A percentile compares a stretch with the other conserved stretches of the same genome.
phyloP scores from a whole-genome alignment of 2,888 invertebrate species.

The Amphimallon solstitiale region DNA sequence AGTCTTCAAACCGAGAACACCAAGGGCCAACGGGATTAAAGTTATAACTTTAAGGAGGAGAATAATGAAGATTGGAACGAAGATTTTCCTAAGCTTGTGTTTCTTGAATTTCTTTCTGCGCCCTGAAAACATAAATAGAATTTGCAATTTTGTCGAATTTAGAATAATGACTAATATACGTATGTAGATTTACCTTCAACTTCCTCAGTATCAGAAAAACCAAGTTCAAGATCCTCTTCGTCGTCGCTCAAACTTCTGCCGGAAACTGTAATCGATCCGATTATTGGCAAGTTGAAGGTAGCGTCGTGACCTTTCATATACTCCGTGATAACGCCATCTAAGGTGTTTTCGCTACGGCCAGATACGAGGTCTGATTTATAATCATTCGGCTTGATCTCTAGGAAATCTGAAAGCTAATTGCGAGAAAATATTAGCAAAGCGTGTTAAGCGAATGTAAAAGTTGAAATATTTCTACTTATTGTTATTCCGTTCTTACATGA shows the following conservation, averaged over 20 bases:
- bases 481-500: constrained; percentile 31
- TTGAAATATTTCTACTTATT: constrained; percentile 6
- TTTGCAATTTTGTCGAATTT: background rate
- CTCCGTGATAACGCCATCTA: constrained; percentile 75
- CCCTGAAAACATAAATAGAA: constrained; percentile 12
- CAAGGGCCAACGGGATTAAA: constrained; percentile 84
- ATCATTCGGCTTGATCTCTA: constrained; percentile 76
- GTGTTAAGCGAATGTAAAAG: constrained; percentile 9
- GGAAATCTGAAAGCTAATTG: constrained; percentile 72
- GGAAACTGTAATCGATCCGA: constrained; percentile 78
- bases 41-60: constrained; percentile 87
- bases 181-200: constrained; percentile 55
- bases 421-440: constrained; percentile 7
- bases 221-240: constrained; percentile 77
- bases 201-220: constrained; percentile 59
- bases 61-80: constrained; percentile 84
- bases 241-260: constrained; percentile 80
- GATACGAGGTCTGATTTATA: constrained; percentile 68
- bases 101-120: constrained; percentile 35
- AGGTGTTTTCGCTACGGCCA: constrained; percentile 67
- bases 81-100: constrained; percentile 81
- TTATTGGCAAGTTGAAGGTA: constrained; percentile 78
- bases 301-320: constrained; percentile 81
- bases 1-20: constrained; percentile 85
- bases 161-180: too few species aligned